A percentile compares a stretch with the other conserved stretches of the same genome.
Conservation (phyloP, 2,888 invertebrate genomes). For the Dorcus hopei region DNA sequence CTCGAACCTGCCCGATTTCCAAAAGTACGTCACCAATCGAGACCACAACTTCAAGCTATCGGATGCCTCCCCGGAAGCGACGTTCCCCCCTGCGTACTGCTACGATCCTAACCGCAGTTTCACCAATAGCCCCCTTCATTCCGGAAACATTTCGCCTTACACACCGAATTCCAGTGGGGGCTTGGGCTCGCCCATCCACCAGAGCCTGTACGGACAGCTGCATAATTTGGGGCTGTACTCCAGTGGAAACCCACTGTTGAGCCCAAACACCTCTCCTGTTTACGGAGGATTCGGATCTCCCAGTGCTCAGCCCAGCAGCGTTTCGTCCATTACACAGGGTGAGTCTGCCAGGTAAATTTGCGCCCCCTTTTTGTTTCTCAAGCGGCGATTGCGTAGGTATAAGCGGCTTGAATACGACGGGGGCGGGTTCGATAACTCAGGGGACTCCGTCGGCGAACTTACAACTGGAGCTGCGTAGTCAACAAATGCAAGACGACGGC, state of each 20-base stretch:
- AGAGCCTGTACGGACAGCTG: slow-evolving; percentile 36
- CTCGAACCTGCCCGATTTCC: slow-evolving; percentile 51
- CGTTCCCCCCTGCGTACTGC: slow-evolving; percentile 15
- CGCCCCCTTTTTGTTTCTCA: background rate
- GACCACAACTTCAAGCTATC: slow-evolving; percentile 19
- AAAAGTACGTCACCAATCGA: slow-evolving; percentile 33
- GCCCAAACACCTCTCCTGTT: slow-evolving; percentile 40
- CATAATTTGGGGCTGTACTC: slow-evolving; percentile 39
- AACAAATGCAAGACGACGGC: slow-evolving; percentile 37
- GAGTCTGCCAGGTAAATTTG: slow-evolving; percentile 5
- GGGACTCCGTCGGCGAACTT: slow-evolving; percentile 60
- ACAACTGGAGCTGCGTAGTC: slow-evolving; percentile 41
- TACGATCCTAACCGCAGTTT: slow-evolving; percentile 29
- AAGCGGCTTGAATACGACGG: slow-evolving; percentile 69
- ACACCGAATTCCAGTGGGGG: slow-evolving; percentile 40
- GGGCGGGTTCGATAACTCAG: slow-evolving; percentile 65
- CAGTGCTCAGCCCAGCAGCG: slow-evolving; percentile 37
- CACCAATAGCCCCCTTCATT: slow-evolving; percentile 34
- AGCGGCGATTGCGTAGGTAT: slow-evolving; percentile 55
- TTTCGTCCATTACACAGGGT: slow-evolving; percentile 60
- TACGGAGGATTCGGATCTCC: slow-evolving; percentile 34
- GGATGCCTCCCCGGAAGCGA: slow-evolving; percentile 29
- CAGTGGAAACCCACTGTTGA: slow-evolving; percentile 37
- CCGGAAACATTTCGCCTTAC: slow-evolving; percentile 37
- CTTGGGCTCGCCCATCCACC: slow-evolving; percentile 38